A percentile compares a stretch with the other conserved stretches of the same genome.
These are phyloP conservation scores for Hydrochoerus hydrochaeris DNA, from an alignment of 2,113 vertebrate species.

Conservation along the genomic window DNA sequence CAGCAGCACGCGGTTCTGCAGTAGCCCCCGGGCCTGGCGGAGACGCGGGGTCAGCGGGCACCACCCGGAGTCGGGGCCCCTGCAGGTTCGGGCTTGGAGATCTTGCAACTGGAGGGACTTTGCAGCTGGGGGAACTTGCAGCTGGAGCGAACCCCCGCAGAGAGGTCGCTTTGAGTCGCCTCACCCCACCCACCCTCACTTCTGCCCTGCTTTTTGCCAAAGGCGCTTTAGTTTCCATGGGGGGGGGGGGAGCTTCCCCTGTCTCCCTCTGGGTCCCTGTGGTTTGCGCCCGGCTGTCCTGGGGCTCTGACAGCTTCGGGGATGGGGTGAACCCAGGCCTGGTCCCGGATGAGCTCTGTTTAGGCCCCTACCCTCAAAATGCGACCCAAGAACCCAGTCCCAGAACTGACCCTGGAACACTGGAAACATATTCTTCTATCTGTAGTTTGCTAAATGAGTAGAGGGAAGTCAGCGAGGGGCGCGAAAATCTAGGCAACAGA, in stretches of 20 bases:
- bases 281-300: background rate
- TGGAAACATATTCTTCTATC: background rate
- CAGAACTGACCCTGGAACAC: background rate
- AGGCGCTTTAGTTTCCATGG: background rate
- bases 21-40: constrained; percentile 83
- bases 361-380: background rate
- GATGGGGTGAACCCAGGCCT: background rate
- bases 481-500: background rate
- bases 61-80: background rate
- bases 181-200: background rate
- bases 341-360: background rate
- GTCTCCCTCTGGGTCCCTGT: background rate
- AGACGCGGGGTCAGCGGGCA: background rate
- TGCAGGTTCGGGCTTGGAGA: background rate
- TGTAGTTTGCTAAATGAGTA: background rate
- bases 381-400: background rate
- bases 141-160: background rate
- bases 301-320: background rate
- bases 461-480: background rate
- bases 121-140: background rate
- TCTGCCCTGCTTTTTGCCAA: background rate
- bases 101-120: too few relatives aligned
- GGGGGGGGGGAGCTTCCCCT: too few relatives aligned
- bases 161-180: background rate
- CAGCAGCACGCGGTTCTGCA: constrained; percentile 83